phyloP scores from a whole-genome alignment of 2,113 vertebrate species.

The Anthoscopus minutus region DNA sequence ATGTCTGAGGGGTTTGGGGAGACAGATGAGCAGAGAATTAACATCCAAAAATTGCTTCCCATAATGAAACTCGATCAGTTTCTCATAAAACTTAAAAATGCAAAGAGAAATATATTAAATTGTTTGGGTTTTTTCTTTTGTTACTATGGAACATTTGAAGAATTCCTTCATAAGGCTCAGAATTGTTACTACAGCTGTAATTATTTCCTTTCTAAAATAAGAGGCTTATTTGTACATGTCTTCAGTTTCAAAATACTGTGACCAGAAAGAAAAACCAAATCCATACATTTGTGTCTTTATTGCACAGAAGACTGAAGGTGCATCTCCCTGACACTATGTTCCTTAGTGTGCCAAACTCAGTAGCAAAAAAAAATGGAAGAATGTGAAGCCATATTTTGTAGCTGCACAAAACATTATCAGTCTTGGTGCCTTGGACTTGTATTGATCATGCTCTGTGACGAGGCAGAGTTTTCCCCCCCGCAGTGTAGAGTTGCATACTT shows the following conservation, averaged over 20 bases:
- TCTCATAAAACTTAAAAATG: neutral
- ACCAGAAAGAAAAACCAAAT: neutral
- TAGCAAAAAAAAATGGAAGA: neutral
- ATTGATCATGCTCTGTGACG: neutral
- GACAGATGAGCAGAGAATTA: conserved; percentile 42
- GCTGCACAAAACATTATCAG: neutral
- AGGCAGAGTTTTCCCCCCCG: neutral
- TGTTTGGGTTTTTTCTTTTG: neutral
- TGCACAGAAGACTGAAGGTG: neutral
- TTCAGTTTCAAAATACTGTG: neutral
- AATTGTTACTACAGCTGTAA: neutral
- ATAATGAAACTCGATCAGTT: neutral
- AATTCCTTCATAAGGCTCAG: neutral
- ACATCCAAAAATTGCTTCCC: conserved; percentile 46
- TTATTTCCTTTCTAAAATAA: neutral
- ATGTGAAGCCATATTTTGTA: neutral
- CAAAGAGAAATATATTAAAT: neutral
- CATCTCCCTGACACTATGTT: neutral
- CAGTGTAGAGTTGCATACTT: neutral
- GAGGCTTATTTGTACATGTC: neutral
- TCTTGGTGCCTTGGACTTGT: neutral
- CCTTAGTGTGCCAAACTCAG: neutral
- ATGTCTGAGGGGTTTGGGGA: conserved; percentile 31
- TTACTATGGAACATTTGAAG: neutral
- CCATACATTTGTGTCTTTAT: neutral